These are phyloP conservation scores for Saccopteryx bilineata DNA, from an alignment of 2,113 vertebrate genomes.

Conservation along the genomic window DNA sequence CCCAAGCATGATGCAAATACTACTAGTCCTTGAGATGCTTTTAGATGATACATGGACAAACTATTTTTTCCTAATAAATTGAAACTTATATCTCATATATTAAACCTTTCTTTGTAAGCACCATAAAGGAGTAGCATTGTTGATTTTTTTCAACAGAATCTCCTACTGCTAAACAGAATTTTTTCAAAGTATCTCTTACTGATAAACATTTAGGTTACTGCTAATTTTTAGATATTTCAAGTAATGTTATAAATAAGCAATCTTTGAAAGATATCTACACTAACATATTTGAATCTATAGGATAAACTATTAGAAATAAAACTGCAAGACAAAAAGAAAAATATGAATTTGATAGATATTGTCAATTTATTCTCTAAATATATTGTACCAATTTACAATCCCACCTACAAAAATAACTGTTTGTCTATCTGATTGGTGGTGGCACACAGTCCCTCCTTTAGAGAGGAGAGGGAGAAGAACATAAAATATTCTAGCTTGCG, in stretches of 20 bases:
- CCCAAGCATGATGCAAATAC: neutral
- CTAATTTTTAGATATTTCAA: constrained; percentile 53
- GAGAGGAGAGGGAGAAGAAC: too few relatives aligned
- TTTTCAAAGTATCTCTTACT: neutral
- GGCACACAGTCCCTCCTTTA: too few relatives aligned
- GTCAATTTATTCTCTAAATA: neutral
- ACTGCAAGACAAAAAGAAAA: neutral
- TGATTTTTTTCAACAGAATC: neutral
- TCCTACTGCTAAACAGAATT: neutral
- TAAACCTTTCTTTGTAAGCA: neutral
- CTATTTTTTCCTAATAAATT: neutral
- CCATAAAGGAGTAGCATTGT: neutral
- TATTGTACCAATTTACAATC: neutral
- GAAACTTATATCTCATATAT: neutral
- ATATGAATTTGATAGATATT: neutral
- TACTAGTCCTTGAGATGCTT: neutral
- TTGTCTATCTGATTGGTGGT: neutral
- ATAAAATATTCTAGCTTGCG: too few relatives aligned
- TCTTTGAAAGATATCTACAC: neutral
- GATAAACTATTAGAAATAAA: constrained; percentile 33
- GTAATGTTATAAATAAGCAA: constrained; percentile 26
- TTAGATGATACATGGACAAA: neutral
- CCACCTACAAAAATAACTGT: neutral
- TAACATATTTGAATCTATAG: neutral
- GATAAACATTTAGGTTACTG: constrained; percentile 15